phyloP scores from a whole-genome alignment of 1,140 invertebrate species.

The Frieseomelitta varia region DNA sequence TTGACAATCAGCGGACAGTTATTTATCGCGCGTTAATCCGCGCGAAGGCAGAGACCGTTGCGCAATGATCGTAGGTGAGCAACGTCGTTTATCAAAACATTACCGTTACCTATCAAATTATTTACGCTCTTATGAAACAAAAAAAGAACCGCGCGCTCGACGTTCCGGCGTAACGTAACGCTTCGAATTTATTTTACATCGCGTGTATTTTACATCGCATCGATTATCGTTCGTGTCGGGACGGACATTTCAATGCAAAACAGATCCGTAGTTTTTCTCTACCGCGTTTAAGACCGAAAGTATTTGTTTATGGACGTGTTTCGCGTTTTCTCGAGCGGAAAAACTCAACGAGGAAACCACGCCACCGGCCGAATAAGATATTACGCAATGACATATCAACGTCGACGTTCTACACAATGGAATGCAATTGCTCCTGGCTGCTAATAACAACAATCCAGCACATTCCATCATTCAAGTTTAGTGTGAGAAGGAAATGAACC shows the following conservation, averaged over 20 bases:
- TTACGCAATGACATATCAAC: constrained; percentile 30
- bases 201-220: not conserved
- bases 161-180: not conserved
- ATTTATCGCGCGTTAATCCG: not conserved
- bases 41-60: not conserved
- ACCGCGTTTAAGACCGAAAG: not conserved
- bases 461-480: not conserved
- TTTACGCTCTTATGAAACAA: not conserved
- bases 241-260: not conserved
- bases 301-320: not conserved
- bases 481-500: not conserved
- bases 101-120: not conserved
- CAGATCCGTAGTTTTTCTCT: not conserved
- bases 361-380: not conserved
- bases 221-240: not conserved
- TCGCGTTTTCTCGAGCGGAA: not conserved
- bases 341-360: constrained; percentile 7
- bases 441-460: not conserved
- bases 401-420: not conserved
- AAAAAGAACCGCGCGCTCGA: not conserved
- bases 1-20: not conserved
- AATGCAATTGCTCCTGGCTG: not conserved
- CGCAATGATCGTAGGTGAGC: not conserved
- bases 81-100: not conserved
- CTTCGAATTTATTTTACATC: not conserved